Conservation (phyloP, 2,888 invertebrate genomes). For the Abrostola triplasia region DNA sequence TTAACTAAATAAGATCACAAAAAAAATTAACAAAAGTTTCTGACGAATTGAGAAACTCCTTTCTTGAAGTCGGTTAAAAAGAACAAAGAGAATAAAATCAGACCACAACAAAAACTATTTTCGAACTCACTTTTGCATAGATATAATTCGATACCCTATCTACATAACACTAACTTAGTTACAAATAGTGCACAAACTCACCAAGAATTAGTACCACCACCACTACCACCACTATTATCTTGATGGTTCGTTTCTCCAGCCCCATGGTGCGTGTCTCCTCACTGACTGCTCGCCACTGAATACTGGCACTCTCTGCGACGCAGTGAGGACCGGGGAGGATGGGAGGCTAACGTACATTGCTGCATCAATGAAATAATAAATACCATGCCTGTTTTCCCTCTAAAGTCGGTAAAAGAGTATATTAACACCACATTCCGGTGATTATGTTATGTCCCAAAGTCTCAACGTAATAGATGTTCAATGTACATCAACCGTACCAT, state of each 20-base stretch:
- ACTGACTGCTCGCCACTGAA: constrained; percentile 32
- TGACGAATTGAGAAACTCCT: no score
- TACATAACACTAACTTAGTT: background rate
- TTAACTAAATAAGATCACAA: no score
- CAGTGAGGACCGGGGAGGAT: constrained; percentile 39
- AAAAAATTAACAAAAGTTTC: no score
- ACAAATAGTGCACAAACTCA: constrained; percentile 61
- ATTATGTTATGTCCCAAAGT: no score
- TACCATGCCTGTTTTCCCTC: background rate
- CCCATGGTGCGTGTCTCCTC: constrained; percentile 68
- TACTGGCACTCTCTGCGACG: constrained; percentile 19
- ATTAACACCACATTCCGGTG: background rate
- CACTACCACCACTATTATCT: constrained; percentile 75
- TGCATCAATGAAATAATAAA: constrained; percentile 21
- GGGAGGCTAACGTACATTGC: constrained; percentile 62
- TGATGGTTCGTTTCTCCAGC: constrained; percentile 79
- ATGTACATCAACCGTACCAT: no score
- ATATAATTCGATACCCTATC: background rate
- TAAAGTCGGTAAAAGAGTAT: background rate
- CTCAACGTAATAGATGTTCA: no score
- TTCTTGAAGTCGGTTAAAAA: no score
- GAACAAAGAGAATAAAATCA: no score
- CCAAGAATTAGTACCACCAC: constrained; percentile 75
- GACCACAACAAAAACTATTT: no score
- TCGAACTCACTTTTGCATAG: no score